Conservation (phyloP, 2,113 vertebrate genomes). For the Mastomys coucha region DNA sequence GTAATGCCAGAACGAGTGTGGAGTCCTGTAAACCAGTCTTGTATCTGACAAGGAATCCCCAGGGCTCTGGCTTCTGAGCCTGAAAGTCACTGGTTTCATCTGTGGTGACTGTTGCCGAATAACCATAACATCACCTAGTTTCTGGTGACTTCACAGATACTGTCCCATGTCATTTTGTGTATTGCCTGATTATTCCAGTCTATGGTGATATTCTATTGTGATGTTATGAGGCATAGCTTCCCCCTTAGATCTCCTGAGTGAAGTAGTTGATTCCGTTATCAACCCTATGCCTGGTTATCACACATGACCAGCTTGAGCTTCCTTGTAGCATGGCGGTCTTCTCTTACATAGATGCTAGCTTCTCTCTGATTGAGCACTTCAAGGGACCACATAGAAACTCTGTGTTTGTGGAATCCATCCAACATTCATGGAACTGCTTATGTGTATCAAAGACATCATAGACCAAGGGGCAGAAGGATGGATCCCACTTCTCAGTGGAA, state of each 20-base stretch:
- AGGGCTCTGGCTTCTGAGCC: neutral
- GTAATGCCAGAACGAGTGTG: neutral
- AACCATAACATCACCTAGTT: neutral
- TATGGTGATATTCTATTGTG: neutral
- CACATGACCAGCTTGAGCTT: neutral
- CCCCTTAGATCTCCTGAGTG: neutral
- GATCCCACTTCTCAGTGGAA: neutral
- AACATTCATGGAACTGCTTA: neutral
- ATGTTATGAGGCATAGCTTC: neutral
- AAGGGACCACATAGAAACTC: neutral
- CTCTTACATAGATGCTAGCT: neutral
- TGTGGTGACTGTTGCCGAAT: neutral
- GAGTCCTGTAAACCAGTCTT: neutral
- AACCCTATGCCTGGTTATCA: neutral
- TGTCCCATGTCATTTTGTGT: neutral
- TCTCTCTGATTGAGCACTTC: neutral
- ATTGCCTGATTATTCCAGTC: neutral
- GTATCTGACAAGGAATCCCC: neutral
- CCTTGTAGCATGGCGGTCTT: neutral
- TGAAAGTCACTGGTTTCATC: conserved; percentile 34
- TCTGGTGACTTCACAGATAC: conserved; percentile 16
- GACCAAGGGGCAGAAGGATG: neutral
- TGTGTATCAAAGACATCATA: conserved; percentile 3
- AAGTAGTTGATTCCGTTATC: neutral
- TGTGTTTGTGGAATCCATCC: neutral